These are phyloP conservation scores for Microctonus aethiopoides DNA, from an alignment of 2,888 invertebrate species.

Conservation along the genomic window DNA sequence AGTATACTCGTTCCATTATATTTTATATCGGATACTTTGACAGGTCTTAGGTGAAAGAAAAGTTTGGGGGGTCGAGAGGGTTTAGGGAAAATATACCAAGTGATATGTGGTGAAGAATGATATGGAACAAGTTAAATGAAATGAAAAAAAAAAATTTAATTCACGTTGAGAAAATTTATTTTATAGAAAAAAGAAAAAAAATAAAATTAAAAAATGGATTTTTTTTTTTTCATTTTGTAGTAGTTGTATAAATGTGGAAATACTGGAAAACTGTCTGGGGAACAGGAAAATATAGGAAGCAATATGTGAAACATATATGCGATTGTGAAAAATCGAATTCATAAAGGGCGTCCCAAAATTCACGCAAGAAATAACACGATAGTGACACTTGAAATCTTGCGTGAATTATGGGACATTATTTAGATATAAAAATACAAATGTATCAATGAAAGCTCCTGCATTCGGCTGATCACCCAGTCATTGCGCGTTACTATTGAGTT, in stretches of 20 bases:
- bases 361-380: conserved; percentile 2
- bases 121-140: background rate
- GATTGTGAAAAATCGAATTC: too few relatives aligned
- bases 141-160: background rate
- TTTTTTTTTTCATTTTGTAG: background rate
- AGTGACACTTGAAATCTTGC: too few relatives aligned
- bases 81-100: too few relatives aligned
- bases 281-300: conserved; percentile 23
- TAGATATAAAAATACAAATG: too few relatives aligned
- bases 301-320: conserved; percentile 5
- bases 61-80: too few relatives aligned
- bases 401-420: too few relatives aligned
- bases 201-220: background rate
- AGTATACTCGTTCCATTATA: background rate
- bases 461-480: background rate
- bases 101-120: background rate
- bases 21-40: background rate
- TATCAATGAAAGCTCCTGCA: background rate
- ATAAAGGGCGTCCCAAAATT: too few relatives aligned
- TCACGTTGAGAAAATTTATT: too few relatives aligned
- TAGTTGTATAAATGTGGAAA: conserved; percentile 3
- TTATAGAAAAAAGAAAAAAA: background rate
- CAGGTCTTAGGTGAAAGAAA: conserved; percentile 1
- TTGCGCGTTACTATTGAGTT: conserved; percentile 9
- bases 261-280: background rate